Base-by-base conservation (phyloP, 92 coral and sea anemone genomes). In the Umimayanthus kanabou region DNA sequence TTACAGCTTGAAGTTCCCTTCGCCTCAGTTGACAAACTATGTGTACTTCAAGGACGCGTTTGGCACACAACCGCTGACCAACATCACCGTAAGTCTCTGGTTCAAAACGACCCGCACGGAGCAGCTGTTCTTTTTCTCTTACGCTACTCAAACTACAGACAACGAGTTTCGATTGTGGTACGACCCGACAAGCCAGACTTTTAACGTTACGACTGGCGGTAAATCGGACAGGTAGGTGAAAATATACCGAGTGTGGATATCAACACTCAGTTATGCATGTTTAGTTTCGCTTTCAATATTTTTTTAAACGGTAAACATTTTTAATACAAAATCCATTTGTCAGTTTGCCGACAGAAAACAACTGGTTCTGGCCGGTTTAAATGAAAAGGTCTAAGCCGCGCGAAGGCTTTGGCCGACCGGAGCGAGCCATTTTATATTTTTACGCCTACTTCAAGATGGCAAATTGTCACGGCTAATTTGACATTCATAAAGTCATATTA, bases 41-140 rank as follows among this genome's bases (percentile, higher is more conserved):
- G 79, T 74, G n/a, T 74, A 37, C 43, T 39, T 74, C 49, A 74
- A 74, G 49, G 49, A 26, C 4, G 79, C 39, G 11, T 74, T 74
- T 22, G 47, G 47, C 25, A 11, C 22, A 7, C 45, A 20, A 4
- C 50, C 23, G n/a, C 25, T 74, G n/a, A 6, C 9, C 29, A 3
- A 3, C 3, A 39, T 74, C 25, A 74, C 50, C 25, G 22, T 74
- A 20, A 74, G 79, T 8, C 79, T 74, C 20, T 74, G 79, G 79
- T 74, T 74, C 50, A 74, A 74, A n/a, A 74, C 79, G 25, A 74
- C 47, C 4, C 49, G 79, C 50, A 37, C n/a, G 47, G 49, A 74
- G 8, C 79, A 50, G 0, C 22, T 74, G 50, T 74, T 1, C 79
- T 74, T 74, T 39, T 74, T 74, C 50, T 74, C 79, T 9, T 74